Evolutionary conservation across 2,113 vertebrate genomes (phyloP).

Genomic region (Toxotes jaculatrix): DNA sequence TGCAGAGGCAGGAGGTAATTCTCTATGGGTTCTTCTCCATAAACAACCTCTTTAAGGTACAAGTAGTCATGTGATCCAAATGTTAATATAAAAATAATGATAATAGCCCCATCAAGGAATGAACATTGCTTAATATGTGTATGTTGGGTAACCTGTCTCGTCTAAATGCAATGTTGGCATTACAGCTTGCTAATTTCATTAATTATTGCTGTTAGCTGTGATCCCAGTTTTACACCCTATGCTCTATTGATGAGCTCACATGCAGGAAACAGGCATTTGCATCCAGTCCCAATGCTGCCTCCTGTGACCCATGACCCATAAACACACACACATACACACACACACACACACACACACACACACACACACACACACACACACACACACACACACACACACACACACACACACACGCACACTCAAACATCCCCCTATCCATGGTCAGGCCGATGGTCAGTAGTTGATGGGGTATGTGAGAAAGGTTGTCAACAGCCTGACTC

Average conservation of each 20-base stretch:
- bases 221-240: slow-evolving; percentile 7
- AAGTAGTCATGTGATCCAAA: background rate
- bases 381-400: slow-evolving; percentile 15
- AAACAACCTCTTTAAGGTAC: background rate
- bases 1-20: background rate
- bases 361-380: background rate
- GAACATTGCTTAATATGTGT: background rate
- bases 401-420: background rate
- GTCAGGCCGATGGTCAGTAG: slow-evolving; percentile 30
- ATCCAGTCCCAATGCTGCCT: slow-evolving; percentile 29
- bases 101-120: background rate
- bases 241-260: slow-evolving; percentile 57
- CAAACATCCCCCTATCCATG: slow-evolving; percentile 35
- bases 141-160: slow-evolving; percentile 15
- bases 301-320: slow-evolving; percentile 32
- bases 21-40: background rate
- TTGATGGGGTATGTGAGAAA: slow-evolving; percentile 57
- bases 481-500: slow-evolving; percentile 72
- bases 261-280: slow-evolving; percentile 43
- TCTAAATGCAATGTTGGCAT: slow-evolving; percentile 14
- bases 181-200: slow-evolving; percentile 14
- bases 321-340: background rate
- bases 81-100: background rate
- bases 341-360: slow-evolving; percentile 20
- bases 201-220: slow-evolving; percentile 21